Conservation (phyloP, 2,888 invertebrate genomes). For the Phengaris arion region DNA sequence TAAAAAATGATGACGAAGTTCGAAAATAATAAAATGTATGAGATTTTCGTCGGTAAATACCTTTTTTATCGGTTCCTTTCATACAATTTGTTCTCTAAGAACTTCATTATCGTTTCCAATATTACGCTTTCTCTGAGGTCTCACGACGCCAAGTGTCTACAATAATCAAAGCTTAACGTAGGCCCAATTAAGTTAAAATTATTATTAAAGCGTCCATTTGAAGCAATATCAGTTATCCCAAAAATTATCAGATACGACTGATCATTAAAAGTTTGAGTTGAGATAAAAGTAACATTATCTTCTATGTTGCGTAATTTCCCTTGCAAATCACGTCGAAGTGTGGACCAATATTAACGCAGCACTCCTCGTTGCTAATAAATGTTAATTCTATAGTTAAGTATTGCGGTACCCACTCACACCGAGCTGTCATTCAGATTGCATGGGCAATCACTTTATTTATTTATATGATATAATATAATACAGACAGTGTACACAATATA, state of each 20-base stretch:
- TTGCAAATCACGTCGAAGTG: slow-evolving; percentile 56
- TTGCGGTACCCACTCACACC: slow-evolving; percentile 44
- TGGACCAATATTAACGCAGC: slow-evolving; percentile 72
- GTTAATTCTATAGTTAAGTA: slow-evolving; percentile 67
- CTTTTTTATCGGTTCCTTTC: too few species aligned
- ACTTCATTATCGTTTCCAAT: too few species aligned
- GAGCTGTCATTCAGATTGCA: slow-evolving; percentile 34
- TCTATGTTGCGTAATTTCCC: slow-evolving; percentile 47
- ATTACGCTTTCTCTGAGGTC: too few species aligned
- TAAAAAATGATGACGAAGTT: too few species aligned
- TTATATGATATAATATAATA: too few species aligned
- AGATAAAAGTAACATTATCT: slow-evolving; percentile 25
- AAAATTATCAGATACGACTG: slow-evolving; percentile 26
- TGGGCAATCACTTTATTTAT: neutral
- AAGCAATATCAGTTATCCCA: neutral
- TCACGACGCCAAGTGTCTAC: neutral
- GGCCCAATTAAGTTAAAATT: neutral
- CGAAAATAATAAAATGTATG: too few species aligned
- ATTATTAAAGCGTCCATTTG: neutral
- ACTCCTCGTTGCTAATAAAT: slow-evolving; percentile 67
- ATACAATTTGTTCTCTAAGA: too few species aligned
- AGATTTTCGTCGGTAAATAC: too few species aligned
- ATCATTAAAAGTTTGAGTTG: slow-evolving; percentile 33
- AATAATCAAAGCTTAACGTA: neutral
- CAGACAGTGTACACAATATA: too few species aligned